Evolutionary conservation across 1,140 invertebrate genomes (phyloP).

Genomic region (Atta cephalotes): DNA sequence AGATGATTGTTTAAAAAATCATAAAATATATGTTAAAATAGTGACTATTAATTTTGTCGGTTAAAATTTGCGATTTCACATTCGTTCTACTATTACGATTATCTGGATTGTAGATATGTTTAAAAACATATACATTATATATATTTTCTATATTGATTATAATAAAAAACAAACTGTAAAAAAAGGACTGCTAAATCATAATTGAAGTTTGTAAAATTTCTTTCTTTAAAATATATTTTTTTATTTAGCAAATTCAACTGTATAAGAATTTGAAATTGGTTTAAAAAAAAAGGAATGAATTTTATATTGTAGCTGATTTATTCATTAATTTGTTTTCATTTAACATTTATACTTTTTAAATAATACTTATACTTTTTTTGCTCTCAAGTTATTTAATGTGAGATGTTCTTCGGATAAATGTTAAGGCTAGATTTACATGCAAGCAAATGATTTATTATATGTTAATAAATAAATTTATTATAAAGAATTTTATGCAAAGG

Average conservation of each 20-base stretch:
- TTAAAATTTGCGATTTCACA: constrained; percentile 36
- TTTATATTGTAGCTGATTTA: not conserved
- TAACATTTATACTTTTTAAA: not conserved
- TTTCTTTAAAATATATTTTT: not conserved
- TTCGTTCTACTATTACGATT: constrained; percentile 38
- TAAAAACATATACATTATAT: constrained; percentile 26
- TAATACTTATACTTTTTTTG: not conserved
- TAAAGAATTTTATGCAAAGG: not conserved
- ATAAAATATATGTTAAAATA: constrained; percentile 12
- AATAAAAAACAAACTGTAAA: not conserved
- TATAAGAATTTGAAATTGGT: not conserved
- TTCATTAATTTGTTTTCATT: not conserved
- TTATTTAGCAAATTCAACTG: not conserved
- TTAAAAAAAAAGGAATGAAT: not conserved
- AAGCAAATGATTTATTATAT: not conserved
- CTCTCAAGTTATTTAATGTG: not conserved
- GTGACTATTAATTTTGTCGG: not conserved
- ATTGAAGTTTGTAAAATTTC: not conserved
- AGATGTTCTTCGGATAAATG: not conserved
- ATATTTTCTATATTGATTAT: not conserved
- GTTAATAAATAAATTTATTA: constrained; percentile 10
- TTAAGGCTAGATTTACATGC: not conserved
- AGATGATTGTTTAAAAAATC: not conserved
- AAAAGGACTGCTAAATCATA: not conserved
- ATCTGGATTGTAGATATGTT: constrained; percentile 8